Evolutionary conservation across 1,140 invertebrate genomes (phyloP), one percentile per base, ranked within the genome.

Genomic region (Aphidius gifuensis): DNA sequence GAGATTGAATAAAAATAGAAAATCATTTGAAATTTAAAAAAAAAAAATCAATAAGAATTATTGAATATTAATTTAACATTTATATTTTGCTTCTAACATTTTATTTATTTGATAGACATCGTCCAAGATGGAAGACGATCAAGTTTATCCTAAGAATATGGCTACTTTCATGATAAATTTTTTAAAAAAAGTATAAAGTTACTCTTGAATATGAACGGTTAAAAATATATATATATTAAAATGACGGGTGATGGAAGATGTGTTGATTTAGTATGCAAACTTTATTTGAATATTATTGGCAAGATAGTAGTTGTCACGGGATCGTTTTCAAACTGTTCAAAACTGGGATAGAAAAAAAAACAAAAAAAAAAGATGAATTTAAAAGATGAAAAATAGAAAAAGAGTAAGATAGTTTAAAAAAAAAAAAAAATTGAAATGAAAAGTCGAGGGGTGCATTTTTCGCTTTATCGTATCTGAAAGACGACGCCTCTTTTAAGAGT

Each of bases 211-310:
- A 32, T 32, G 16, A 16, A 16, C 16, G 16, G 16, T 16, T 16
- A 16, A 16, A 16, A 16, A 32, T 32, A 32, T 32, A 32, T 2
- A 4, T 32, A 32, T 32, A 32, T 32, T 32, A 32, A 4, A 32
- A 61, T 73, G 71, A 68, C 72, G 73, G 76, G 77, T 80, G 80
- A 81, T 80, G 76, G 78, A 80, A 75, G 73, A 77, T 77, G 78
- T 80, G 78, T 78, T 80, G 80, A 81, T 81, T 80, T 78, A 80
- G 78, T 80, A 81, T 81, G 77, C 78, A 77, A 73, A 74, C 78
- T 80, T 79, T 81, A 81, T 81, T 81, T 79, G 80, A 81, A 81
- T 81, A 80, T 81, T 81, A 81, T 81, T 78, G 78, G 75, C 69
- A 74, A 73, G 67, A 66, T 72, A 40, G 23, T 40, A 64, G 70